Percentiles rank a stretch among this genome's conserved stretches.
Evolutionary conservation across 2,113 vertebrate genomes (phyloP).

Genomic region (Butorides virescens): DNA sequence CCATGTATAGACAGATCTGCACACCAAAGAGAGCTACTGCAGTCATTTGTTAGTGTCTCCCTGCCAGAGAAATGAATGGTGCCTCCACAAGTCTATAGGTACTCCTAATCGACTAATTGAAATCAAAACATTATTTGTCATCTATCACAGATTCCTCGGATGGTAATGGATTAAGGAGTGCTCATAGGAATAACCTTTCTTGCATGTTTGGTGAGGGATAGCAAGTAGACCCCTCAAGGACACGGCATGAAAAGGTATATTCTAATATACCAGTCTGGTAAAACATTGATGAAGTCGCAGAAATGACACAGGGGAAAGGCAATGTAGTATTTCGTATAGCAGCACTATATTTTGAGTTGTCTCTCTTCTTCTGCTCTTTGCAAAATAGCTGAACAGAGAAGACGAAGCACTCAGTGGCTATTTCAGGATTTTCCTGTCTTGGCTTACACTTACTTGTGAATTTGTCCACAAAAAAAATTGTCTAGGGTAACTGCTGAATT

Average conservation of each 20-base stretch:
- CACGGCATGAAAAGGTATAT: neutral
- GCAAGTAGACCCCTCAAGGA: neutral
- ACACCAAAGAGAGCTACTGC: neutral
- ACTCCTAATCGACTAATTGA: neutral
- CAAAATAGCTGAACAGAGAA: neutral
- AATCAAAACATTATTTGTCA: neutral
- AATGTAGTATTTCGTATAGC: neutral
- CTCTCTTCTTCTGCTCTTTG: neutral
- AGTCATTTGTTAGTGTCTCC: neutral
- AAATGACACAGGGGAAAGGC: neutral
- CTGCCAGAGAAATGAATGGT: neutral
- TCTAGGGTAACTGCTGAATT: neutral
- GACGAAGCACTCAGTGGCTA: neutral
- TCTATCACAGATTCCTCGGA: neutral
- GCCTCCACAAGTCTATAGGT: neutral
- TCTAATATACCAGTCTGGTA: neutral
- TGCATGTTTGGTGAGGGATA: neutral
- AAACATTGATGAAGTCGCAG: neutral
- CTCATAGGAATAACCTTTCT: neutral
- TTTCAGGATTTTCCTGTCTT: conserved; percentile 4
- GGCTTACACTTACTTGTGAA: neutral
- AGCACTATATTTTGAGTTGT: neutral
- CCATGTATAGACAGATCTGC: neutral
- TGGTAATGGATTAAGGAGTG: neutral
- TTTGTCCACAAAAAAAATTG: neutral